Evolutionary conservation across 2,113 vertebrate genomes (phyloP), one percentile per base, ranked within the genome.

Genomic region (Perca fluviatilis): DNA sequence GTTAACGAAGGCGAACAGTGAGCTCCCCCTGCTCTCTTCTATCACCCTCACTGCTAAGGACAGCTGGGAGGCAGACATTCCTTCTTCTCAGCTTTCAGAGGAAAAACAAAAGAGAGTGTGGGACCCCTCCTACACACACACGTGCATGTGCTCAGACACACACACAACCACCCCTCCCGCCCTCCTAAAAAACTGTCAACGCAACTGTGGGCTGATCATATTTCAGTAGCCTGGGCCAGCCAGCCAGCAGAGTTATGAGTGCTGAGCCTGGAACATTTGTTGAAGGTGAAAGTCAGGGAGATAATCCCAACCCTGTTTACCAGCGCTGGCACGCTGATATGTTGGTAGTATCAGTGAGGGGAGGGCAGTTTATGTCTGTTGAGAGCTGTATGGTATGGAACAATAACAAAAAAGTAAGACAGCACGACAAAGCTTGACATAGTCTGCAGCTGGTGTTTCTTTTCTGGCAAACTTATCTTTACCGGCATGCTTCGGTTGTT

Each of bases 61-160:
- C 94, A 95, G 93, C 92, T 93, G 94, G 93, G 87, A 93, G 93
- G 92, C 92, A 94, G 86, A 93, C 90, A 94, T 95, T 95, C 94
- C 91, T 93, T 82, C 87, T 91, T 90, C 93, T 94, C 91, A 92
- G 92, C 89, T 94, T 94, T 94, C 91, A 91, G 84, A 85, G 60
- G 76, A 89, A 92, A 43, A 92, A 93, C 91, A 93, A 93, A 94
- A 91, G 89, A 91, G 86, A 77, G 88, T 91, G 90, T 86, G 82
- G 86, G 86, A 91, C 82, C 86, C 84, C 92, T 89, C 86, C 86
- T 74, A 90, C 79, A 86, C 74, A 86, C 74, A 74, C 89, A 88
- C 90, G 82, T 88, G 86, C 86, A 92, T 87, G 86, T 92, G 88
- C 82, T 87, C 87, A 85, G 75, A 73, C 80, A 74, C 66, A 74